phyloP scores from a whole-genome alignment of 2,797 vertebrate genomes.

The Sebastes iracundus region DNA sequence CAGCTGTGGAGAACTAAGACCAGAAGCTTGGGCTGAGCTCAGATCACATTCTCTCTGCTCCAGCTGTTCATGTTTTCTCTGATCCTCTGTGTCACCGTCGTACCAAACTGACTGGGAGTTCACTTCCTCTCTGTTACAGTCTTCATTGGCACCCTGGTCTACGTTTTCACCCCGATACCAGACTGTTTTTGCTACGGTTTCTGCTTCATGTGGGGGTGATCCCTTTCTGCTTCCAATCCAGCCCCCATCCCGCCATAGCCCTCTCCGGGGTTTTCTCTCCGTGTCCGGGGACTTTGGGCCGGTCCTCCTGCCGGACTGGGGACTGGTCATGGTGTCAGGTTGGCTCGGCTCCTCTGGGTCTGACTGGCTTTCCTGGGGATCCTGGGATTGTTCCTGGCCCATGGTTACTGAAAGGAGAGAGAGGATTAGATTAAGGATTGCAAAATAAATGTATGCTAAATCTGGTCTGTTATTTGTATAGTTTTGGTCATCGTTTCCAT shows the following conservation, averaged over 20 bases:
- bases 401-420: conserved; percentile 48
- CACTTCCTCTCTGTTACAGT: background rate
- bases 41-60: conserved; percentile 28
- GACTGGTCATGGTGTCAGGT: background rate
- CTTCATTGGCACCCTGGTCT: background rate
- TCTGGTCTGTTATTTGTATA: background rate
- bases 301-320: background rate
- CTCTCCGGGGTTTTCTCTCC: background rate
- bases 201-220: background rate
- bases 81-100: background rate
- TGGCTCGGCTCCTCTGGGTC: conserved; percentile 14
- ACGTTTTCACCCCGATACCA: conserved; percentile 36
- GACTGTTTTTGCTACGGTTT: conserved; percentile 1
- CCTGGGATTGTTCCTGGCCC: conserved; percentile 71
- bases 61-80: conserved; percentile 12
- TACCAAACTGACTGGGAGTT: conserved; percentile 53
- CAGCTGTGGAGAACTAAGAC: conserved; percentile 35
- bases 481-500: background rate
- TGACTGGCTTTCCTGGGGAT: conserved; percentile 14
- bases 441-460: background rate
- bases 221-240: conserved; percentile 6
- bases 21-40: conserved; percentile 16
- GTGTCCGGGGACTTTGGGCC: background rate
- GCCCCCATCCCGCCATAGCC: conserved; percentile 24
- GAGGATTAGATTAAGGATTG: background rate